Base-by-base conservation (phyloP, 2,888 invertebrate genomes). In the Napeogenes inachia region DNA sequence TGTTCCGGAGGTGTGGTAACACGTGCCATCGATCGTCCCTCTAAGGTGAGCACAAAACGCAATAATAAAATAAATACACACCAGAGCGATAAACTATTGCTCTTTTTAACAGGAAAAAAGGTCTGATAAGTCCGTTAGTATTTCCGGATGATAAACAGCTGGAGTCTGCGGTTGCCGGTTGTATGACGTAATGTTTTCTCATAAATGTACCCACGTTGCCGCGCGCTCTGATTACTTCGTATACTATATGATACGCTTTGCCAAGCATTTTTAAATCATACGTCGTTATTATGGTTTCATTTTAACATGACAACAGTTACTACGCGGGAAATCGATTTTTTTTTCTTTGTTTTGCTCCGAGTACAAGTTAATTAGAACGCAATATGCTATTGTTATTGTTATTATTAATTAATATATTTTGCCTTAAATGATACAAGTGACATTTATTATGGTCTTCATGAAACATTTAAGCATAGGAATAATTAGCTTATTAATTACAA, bases 21-120 rank as follows among this genome's bases (percentile, higher is more conserved):
- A 84, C 82, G 82, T 86, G 82, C 73, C 56, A 82, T 85, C 81
- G 84, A 87, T 82, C 82, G 77, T 47, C 58, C 64, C 70, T 65
- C 56, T 61, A 63, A 73, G 70, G 71, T 70, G 65, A 71, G 70
- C 47, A 45, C 53, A 57, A 54, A 50, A 21, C 21, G 8, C 21
- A 6, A 4, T 47, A 6, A 50, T 50, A 50, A 50, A 6, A 30
- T 30, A 47, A 13, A 13, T 47, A 47, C 6, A 4, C 2, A 47
- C 13, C 4, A 47, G 21, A 30, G 30, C 10, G 62, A 8, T 58
- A 64, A 65, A 59, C 45, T 54, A 64, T 69, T 59, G 62, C 58
- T 50, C 60, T 55, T 63, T 46, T 67, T 58, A 64, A 74, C 75
- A 74, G 78, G 77, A 81, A 78, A 77, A 74, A 61, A 50, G n/a